Conservation (phyloP, 2,888 invertebrate genomes). For the Sarcophaga subvicina region DNA sequence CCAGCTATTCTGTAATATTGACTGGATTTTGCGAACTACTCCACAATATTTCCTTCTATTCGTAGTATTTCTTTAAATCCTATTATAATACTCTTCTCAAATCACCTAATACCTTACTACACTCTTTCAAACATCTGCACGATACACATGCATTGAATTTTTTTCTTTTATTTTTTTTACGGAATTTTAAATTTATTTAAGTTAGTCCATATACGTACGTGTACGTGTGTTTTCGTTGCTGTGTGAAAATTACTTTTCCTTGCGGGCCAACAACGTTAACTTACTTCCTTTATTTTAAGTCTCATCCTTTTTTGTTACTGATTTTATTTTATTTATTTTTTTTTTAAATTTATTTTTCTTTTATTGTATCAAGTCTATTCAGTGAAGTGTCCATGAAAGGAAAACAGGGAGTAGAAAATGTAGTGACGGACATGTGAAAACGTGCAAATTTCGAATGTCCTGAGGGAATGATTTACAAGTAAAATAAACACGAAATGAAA, state of each 20-base stretch:
- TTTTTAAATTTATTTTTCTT: too few species aligned
- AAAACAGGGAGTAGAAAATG: neutral
- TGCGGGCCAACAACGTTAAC: conserved; percentile 32
- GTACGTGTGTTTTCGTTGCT: neutral
- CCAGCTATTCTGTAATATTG: too few species aligned
- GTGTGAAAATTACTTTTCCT: conserved; percentile 41
- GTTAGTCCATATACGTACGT: neutral
- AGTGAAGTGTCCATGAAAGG: too few species aligned
- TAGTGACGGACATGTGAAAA: neutral
- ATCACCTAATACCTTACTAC: too few species aligned
- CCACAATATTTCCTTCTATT: too few species aligned
- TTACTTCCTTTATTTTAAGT: too few species aligned
- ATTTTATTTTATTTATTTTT: too few species aligned
- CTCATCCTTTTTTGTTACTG: too few species aligned
- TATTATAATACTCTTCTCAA: too few species aligned
- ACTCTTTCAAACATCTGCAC: neutral
- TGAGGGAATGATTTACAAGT: conserved; percentile 15
- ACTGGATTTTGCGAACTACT: too few species aligned
- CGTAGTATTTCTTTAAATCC: too few species aligned
- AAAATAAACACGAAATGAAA: conserved; percentile 8
- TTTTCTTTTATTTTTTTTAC: neutral
- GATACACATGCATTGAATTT: neutral
- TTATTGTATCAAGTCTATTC: too few species aligned
- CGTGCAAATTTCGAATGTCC: conserved; percentile 14
- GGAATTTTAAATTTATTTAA: conserved; percentile 22